Evolutionary conservation across 2,797 vertebrate species (phyloP), one percentile per base, ranked within the genome.

Genomic region (Crotalus adamanteus): DNA sequence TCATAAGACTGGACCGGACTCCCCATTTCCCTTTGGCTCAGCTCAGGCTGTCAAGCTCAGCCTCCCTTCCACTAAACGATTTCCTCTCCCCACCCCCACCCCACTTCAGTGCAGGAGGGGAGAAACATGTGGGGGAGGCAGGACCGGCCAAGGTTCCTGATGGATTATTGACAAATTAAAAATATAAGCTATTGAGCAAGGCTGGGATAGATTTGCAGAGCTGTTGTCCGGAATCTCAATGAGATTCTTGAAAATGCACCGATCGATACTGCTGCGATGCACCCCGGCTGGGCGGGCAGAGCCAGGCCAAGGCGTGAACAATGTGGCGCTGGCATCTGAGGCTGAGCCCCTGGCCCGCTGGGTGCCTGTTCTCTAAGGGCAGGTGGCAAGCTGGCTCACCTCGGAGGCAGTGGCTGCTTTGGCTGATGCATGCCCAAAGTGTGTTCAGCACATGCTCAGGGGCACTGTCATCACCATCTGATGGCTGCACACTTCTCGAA

Each of bases 211-310:
- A 98, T 98, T 98, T 98, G 98, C 97, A 95, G 98, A 98, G 98
- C 98, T 94, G 96, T 96, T 97, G 97, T 96, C 97, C 97, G 95
- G 99, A 98, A 99, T 99, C 98, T 98, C 98, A 99, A 99, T 99
- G 98, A 99, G 98, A 96, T 94, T 97, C 98, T 98, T 95, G 98
- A 98, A 98, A 96, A 60, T 69, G n/a, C 94, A 90, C n/a, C 4
- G 97, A 98, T 99, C 98, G 97, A 99, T 99, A 95, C 96, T 96
- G 98, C 98, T 98, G 99, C 98, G 98, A 98, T 97, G 98, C 22
- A 18, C 55, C 56, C 37, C 95, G 97, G 97, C 97, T 97, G 96
- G 98, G 97, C 97, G 95, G 98, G 97, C 97, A 94, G 97, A 87
- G 86, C n/a, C 86, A 87, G 14, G 20, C 11, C 57, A 47, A 98